Evolutionary conservation across 2,888 invertebrate genomes (phyloP).

Genomic region (Meliscaeva auricollis): DNA sequence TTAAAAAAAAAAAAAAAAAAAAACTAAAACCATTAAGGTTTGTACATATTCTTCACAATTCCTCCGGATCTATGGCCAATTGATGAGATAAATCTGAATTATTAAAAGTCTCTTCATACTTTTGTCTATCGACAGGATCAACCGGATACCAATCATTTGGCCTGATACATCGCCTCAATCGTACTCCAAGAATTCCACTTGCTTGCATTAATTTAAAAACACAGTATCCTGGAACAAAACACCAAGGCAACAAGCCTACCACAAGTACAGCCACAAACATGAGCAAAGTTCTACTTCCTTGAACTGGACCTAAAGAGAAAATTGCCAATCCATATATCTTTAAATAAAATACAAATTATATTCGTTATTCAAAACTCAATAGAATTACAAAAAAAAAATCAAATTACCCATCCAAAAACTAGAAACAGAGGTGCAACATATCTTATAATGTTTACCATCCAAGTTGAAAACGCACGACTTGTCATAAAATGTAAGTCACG

Average conservation of each 20-base stretch:
- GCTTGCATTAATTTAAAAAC: conserved; percentile 74
- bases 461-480: conserved; percentile 3
- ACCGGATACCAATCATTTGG: conserved; percentile 77
- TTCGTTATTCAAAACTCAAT: too few species aligned
- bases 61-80: conserved; percentile 62
- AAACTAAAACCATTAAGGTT: too few species aligned
- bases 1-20: too few species aligned
- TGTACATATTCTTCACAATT: too few species aligned
- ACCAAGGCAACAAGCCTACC: conserved; percentile 78
- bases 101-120: conserved; percentile 77
- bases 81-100: conserved; percentile 81
- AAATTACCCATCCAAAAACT: conserved; percentile 79
- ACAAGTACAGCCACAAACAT: conserved; percentile 56
- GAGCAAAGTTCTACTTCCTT: background rate
- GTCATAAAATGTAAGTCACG: conserved; percentile 73
- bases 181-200: conserved; percentile 53
- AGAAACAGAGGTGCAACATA: conserved; percentile 90
- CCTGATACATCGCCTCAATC: conserved; percentile 55
- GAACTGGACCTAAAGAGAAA: background rate
- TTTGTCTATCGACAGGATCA: conserved; percentile 65
- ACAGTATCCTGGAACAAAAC: conserved; percentile 80
- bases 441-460: conserved; percentile 83
- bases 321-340: background rate
- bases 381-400: too few species aligned
- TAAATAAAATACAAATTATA: too few species aligned